Evolutionary conservation across 2,888 invertebrate genomes (phyloP), one percentile per base, ranked within the genome.

Genomic region (Scaptomyza cyrtandrae): DNA sequence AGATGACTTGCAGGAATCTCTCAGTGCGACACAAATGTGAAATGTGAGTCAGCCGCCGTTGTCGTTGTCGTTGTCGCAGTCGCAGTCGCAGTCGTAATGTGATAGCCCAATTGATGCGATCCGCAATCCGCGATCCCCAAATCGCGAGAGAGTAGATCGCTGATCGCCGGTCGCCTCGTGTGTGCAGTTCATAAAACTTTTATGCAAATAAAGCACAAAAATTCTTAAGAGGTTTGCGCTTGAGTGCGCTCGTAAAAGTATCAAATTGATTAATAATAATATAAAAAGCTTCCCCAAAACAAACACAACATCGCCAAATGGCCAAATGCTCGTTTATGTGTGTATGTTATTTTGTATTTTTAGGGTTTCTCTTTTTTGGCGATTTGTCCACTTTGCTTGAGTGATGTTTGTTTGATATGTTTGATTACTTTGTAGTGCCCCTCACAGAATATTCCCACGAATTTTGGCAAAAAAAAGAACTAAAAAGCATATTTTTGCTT

Each of bases 211-310:
- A 81, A 79, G 62, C 69, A 50, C 50, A 70, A 78, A 83, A 86
- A 83, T 80, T 76, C 83, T 85, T 82, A 83, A 71, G 86, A 73
- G 82, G 73, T 83, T 83, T 73, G 85, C 86, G 86, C 80, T 76
- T 84, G 82, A 85, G 85, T 86, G 85, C 78, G 78, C 82, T 78
- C 85, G 85, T 81, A 81, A 86, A 86, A 87, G 86, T 86, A 86
- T 86, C 86, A 86, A 86, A 86, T 86, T 86, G 86, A 86, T 86
- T 86, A 86, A 87, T 86, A 83, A 86, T 37, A 37, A 37, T 13
- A n/a, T 86, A 80, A 82, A 81, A 84, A 82, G 74, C 67, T 46
- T 35, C 50, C 54, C 54, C 65, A 70, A 72, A 71, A 69, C 59
- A 77, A 80, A 74, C 64, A 77, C n/a, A 81, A 83, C 80, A 53